phyloP scores from a whole-genome alignment of 2,113 vertebrate genomes.

The Periophthalmodon schlosseri region DNA sequence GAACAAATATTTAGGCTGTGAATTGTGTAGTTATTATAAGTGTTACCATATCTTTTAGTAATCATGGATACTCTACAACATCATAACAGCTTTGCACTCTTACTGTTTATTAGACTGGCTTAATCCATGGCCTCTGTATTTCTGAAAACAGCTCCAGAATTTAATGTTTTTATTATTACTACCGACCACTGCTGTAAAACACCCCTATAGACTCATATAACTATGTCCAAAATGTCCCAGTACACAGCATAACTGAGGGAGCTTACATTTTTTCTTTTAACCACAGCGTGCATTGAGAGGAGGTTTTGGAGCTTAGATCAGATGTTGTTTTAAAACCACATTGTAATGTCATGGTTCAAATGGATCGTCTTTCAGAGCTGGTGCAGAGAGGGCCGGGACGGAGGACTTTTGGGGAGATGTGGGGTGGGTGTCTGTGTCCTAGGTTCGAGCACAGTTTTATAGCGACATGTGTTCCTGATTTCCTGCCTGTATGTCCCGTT shows the following conservation, averaged over 20 bases:
- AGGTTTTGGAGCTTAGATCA: slow-evolving; percentile 15
- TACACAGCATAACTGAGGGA: background rate
- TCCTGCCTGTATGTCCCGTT: slow-evolving; percentile 56
- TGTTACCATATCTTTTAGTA: too few species aligned
- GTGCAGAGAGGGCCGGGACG: slow-evolving; percentile 20
- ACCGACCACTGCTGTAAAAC: background rate
- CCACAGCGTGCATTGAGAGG: slow-evolving; percentile 7
- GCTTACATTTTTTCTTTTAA: background rate
- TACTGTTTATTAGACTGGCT: background rate
- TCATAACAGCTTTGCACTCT: background rate
- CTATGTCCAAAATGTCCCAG: background rate
- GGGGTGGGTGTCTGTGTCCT: slow-evolving; percentile 18
- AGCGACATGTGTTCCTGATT: slow-evolving; percentile 72
- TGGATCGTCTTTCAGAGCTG: slow-evolving; percentile 25
- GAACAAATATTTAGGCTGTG: too few species aligned
- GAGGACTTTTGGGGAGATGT: slow-evolving; percentile 29
- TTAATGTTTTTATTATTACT: slow-evolving; percentile 4
- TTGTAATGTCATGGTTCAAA: slow-evolving; percentile 24
- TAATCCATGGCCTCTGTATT: background rate
- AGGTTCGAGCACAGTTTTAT: slow-evolving; percentile 41
- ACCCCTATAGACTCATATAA: background rate
- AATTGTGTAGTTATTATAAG: too few species aligned
- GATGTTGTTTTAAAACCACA: slow-evolving; percentile 8
- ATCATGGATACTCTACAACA: too few species aligned
- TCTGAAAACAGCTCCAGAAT: background rate